Base-by-base conservation (phyloP, 2,113 vertebrate species). In the Micronycteris hirsuta region DNA sequence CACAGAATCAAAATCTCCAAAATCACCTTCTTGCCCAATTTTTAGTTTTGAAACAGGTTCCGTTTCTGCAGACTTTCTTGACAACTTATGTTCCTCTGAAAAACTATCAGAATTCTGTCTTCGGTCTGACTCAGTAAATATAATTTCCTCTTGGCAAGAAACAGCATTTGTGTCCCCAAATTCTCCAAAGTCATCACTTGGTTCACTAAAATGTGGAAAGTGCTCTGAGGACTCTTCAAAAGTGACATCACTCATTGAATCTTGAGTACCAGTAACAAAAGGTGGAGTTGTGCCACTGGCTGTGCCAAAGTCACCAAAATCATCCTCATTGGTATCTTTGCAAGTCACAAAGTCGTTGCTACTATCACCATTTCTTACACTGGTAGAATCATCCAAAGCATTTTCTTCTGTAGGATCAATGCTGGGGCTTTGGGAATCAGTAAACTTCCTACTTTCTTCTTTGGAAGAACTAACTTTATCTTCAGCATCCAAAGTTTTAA, bases 301-400 rank as follows among this genome's bases (percentile, higher is more conserved):
- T 76, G 99, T 98, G 97, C 99, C 99, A 95, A 99, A 98, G 94
- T 99, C 99, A 26, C 98, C 99, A 97, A 98, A 98, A 73, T 98
- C 98, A 80, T 98, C 97, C 31, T 98, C 99, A 4, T 33, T 97
- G 20, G 94, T 74, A 7, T 98, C 97, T 4, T 94, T 97, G 93
- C 97, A 98, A 94, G 98, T 98, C 31, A 94, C 94, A 97, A 97
- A 95, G 90, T 98, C 96, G 78, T 97, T 98, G 68, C 97, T 97
- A 86, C 94, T 97, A 67, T 93, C 97, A 88, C 85, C 95, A 56
- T 95, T 98, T 95, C 97, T 97, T 80, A 98, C 14, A 77, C 96
- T 97, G 96, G 97, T 38, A 96, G 85, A 98, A 93, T 86, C 94
- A 58, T n/a, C 77, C 38, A 45, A 76, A 76, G 92, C 33, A 71